Percentiles rank a stretch among this genome's conserved stretches.
Evolutionary conservation across 2,888 invertebrate species (phyloP).

Genomic region (Trachelus stipa): DNA sequence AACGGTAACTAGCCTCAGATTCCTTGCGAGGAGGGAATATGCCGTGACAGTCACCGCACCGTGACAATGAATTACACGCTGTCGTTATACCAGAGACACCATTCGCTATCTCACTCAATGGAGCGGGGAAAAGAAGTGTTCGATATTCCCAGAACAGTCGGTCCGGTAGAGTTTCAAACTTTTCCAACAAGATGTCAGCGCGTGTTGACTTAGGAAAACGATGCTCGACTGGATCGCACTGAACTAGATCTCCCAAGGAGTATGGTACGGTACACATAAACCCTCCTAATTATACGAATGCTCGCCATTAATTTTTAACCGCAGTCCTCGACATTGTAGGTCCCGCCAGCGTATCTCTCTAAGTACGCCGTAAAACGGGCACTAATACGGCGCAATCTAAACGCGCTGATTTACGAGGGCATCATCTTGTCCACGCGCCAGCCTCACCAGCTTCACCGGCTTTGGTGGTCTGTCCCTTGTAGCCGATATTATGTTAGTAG

Average conservation of each 20-base stretch:
- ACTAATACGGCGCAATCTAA: constrained; percentile 62
- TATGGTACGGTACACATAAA: background rate
- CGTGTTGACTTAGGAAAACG: background rate
- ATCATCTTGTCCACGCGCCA: constrained; percentile 49
- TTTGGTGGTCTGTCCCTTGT: constrained; percentile 25
- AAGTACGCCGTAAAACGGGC: constrained; percentile 59
- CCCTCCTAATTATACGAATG: constrained; percentile 8
- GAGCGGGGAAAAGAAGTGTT: background rate
- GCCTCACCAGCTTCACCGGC: constrained; percentile 24
- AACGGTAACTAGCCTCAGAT: constrained; percentile 8
- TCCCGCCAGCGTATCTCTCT: constrained; percentile 39
- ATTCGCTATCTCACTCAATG: background rate
- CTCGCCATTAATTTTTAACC: constrained; percentile 27
- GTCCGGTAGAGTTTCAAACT: background rate
- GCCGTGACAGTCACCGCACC: constrained; percentile 9
- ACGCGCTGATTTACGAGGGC: constrained; percentile 60
- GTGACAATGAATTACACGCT: constrained; percentile 6
- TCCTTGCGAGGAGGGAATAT: background rate
- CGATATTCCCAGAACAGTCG: background rate
- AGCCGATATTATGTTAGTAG: constrained; percentile 25
- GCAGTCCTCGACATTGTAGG: constrained; percentile 33
- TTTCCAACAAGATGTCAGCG: background rate
- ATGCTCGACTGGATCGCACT: background rate
- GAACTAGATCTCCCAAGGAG: constrained; percentile 12
- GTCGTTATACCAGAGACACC: constrained; percentile 2